Percentiles rank a stretch among this genome's conserved stretches.
Evolutionary conservation across 2,888 invertebrate species (phyloP).

Genomic region (Agrotis exclamationis): DNA sequence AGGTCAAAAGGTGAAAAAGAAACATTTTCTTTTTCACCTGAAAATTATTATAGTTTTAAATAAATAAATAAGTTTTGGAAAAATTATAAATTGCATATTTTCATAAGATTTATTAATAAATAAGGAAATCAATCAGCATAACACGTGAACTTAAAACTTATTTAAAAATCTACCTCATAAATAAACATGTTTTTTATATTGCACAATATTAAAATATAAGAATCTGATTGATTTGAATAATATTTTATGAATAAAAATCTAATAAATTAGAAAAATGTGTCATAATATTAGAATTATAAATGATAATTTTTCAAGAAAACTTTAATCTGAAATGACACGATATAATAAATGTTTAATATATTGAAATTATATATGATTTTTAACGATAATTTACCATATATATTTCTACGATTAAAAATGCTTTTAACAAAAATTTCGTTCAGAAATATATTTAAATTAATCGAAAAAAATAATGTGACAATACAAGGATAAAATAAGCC

Average conservation of each 20-base stretch:
- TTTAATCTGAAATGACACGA: neutral
- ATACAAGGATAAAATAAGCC: neutral
- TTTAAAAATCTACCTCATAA: neutral
- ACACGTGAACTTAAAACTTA: neutral
- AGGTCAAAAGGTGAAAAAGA: neutral
- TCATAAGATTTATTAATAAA: neutral
- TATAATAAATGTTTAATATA: too few species aligned
- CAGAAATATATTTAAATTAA: too few species aligned
- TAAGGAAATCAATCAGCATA: neutral
- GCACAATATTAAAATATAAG: neutral
- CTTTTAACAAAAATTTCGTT: too few species aligned
- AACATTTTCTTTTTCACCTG: neutral
- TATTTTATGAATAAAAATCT: neutral
- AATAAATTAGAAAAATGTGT: slow-evolving; percentile 5
- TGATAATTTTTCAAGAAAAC: neutral
- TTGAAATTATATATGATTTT: neutral
- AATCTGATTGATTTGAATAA: neutral
- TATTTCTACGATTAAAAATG: too few species aligned
- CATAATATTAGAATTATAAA: neutral
- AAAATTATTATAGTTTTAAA: too few species aligned
- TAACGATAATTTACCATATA: neutral
- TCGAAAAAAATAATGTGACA: neutral
- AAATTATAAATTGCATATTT: neutral
- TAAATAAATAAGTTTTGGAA: too few species aligned
- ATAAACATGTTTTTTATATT: neutral